Base-by-base conservation (phyloP, 2,888 invertebrate species). In the Hirtodrosophila cameraria region DNA sequence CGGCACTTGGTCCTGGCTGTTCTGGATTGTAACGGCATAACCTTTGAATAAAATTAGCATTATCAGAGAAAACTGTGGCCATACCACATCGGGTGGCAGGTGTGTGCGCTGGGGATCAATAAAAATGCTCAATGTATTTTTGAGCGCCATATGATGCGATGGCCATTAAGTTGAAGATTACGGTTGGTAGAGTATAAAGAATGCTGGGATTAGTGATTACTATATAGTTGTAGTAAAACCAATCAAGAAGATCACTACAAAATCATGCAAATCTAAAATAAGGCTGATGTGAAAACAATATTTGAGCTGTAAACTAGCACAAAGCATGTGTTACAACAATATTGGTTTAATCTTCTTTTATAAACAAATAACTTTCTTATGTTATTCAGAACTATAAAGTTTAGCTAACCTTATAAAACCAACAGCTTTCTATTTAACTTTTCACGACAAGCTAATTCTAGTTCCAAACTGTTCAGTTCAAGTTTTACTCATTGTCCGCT, bases 41-140 rank as follows among this genome's bases (percentile, higher is more conserved):
- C 87, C 82, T 82, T 87, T 86, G 86, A 82, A 82, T 82, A 87
- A 82, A 82, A 82, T 84, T 87, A 82, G 77, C 80, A 86, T 82
- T 87, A 87, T 69, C 85, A 50, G 50, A 13, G 64, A 49, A 39
- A 52, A 61, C 52, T 52, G 57, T 55, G 49, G 59, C 43, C 59
- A 36, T 36, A 57, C 49, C 60, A 23, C 58, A 46, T 27, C 43
- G 35, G 28, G n/a, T 35, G 46, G 30, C 79, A 86, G 79, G 86
- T 83, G 85, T 55, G 31, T 27, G 33, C 33, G 20, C 43, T 30
- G 39, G 53, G 65, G 76, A 80, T 75, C 77, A 81, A 81, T 87
- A 87, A 87, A 81, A 67, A 86, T 75, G 41, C 69, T 67, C 81
- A 81, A 84, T 86, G 74, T 48, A 61, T 46, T 54, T 46, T 18